Evolutionary conservation across 1,140 invertebrate species (phyloP), one percentile per base, ranked within the genome.

Genomic region (Cotesia glomerata): DNA sequence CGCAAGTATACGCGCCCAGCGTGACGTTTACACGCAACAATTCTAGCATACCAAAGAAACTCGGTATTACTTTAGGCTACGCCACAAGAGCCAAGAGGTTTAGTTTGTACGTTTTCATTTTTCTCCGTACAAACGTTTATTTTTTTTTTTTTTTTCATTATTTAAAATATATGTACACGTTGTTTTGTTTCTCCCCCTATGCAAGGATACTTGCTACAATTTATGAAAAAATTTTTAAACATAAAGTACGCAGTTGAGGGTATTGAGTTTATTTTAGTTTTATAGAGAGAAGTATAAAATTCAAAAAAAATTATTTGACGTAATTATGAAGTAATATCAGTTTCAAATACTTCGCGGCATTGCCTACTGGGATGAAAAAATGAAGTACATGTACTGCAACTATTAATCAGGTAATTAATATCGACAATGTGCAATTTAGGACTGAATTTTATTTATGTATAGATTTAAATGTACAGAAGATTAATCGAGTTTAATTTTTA

Each of bases 1-100:
- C 68, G 75, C 76, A 72, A 76, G 71, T 73, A 73, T 72, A 73
- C 71, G 58, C 51, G 61, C 52, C 11, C 35, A 49, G 59, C 49
- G 45, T 34, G 35, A 56, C 59, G 69, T 67, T 67, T 67, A 67
- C 65, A 67, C 65, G 65, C 65, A 67, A 67, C 65, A 49, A 67
- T 34, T 49, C 49, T 54, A 39, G 65, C 65, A 67, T 67, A 67
- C 65, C n/a, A 35, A 62, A 62, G 35, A n/a, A 45, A n/a, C 36
- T 45, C 11, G 49, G 26, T 71, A 64, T 62, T 69, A 62, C 26
- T 58, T 18, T 9, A 58, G 18, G 56, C 56, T 18, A 58, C 13
- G 13, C 14, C 52, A 54, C 52, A 11, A 58, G 14, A 16, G 26
- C 16, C 56, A 58, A 58, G 56, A 58, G 56, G 56, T 9, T 58